Base-by-base conservation (phyloP, 2,888 invertebrate species). In the Machimus atricapillus region DNA sequence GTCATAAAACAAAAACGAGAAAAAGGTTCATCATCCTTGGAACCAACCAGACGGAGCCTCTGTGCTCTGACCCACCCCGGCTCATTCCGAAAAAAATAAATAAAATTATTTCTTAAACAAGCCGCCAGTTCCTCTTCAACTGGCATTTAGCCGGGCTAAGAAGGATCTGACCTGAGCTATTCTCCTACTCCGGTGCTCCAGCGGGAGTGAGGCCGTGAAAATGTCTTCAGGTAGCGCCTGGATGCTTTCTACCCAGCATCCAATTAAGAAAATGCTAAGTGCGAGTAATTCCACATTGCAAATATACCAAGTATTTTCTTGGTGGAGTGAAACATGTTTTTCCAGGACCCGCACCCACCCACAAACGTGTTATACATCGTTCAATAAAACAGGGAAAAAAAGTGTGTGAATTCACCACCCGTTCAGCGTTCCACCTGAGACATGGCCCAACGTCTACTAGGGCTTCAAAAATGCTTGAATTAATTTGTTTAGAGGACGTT, bases 21-120 rank as follows among this genome's bases (percentile, higher is more conserved):
- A 78, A 78, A 78, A 43, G 37, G 43, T 78, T 78, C 78, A 78
- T 78, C 43, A 46, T 78, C 37, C 78, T 78, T 66, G 66, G 37
- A 43, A 78, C 37, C 6, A n/a, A 78, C 19, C 1, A 78, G 78
- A 40, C 78, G 23, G 78, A 43, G 37, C 66, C 66, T 23, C n/a
- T 2, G 16, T 66, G 66, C 19, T 66, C 12, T 66, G 4, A 27
- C 66, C 66, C 66, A 66, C 27, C 9, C 66, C 27, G 27, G 66
- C 66, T 23, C 23, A 58, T 58, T 58, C 19, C 8, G 3, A 46
- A 46, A 56, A 40, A 40, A 40, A 12, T 7, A 40, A 40, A 40
- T 66, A 12, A 66, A 66, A 66, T 27, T 12, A 66, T 66, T 66
- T 66, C 66, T 46, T 66, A 2, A 23, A 23, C 23, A 8, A 27